A percentile compares a stretch with the other conserved stretches of the same genome.
These are phyloP conservation scores for Oreochromis spilurus DNA, from an alignment of 2,113 vertebrate genomes.

Conservation along the genomic window DNA sequence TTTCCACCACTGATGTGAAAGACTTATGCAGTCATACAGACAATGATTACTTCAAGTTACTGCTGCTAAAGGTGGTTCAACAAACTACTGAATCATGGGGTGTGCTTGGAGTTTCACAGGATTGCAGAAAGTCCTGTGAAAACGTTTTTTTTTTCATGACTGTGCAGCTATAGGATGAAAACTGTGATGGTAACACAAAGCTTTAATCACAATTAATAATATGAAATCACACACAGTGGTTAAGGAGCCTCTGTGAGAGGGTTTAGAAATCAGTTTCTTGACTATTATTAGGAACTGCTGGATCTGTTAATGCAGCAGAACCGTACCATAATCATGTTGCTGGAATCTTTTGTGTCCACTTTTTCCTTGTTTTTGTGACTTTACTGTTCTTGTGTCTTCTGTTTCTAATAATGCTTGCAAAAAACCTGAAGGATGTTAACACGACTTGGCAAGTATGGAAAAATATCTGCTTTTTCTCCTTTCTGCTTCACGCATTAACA, in stretches of 20 bases:
- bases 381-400: conserved; percentile 31
- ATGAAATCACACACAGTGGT: neutral
- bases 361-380: neutral
- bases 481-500: neutral
- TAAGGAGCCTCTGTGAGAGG: neutral
- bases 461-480: conserved; percentile 3
- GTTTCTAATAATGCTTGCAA: conserved; percentile 54
- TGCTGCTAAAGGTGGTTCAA: neutral
- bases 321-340: neutral
- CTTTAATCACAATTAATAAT: neutral
- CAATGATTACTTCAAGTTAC: neutral
- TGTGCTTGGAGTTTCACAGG: neutral
- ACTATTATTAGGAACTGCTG: neutral
- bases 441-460: conserved; percentile 69
- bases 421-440: conserved; percentile 67
- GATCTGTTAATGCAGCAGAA: neutral
- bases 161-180: neutral
- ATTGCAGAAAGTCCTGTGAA: neutral
- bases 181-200: neutral
- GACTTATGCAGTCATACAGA: neutral
- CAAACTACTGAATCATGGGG: neutral
- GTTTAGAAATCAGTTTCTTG: neutral
- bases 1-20: neutral
- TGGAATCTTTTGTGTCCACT: neutral
- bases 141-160: neutral